A percentile compares a stretch with the other conserved stretches of the same genome.
Evolutionary conservation across 2,113 vertebrate genomes (phyloP).

Genomic region (Tragelaphus buxtoni): DNA sequence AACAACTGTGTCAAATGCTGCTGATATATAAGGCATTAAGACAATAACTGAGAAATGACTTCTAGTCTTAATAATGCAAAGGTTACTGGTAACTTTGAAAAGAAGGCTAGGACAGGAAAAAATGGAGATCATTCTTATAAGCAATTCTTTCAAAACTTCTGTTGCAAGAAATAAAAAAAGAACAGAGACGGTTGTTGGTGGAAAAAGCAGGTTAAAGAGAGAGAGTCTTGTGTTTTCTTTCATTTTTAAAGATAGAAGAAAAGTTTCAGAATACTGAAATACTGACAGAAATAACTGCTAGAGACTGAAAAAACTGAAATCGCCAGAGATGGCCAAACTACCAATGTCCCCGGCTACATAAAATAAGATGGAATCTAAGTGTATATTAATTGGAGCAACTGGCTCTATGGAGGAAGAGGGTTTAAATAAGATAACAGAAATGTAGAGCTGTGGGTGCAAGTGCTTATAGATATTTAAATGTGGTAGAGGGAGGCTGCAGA

Average conservation of each 20-base stretch:
- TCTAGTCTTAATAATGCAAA: not conserved
- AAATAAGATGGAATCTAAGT: not conserved
- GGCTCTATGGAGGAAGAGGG: not conserved
- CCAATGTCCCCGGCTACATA: not conserved
- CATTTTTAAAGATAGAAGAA: not conserved
- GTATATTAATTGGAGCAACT: not conserved
- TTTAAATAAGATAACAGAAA: not conserved
- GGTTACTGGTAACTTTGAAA: not conserved
- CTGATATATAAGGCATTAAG: not conserved
- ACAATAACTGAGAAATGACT: not conserved
- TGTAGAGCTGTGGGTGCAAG: not conserved
- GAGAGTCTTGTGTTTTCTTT: not conserved
- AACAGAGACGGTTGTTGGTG: not conserved
- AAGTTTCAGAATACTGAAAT: not conserved
- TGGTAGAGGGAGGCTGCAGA: not conserved
- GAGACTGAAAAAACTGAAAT: not conserved
- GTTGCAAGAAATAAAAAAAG: not conserved
- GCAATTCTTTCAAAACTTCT: not conserved
- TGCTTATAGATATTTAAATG: not conserved
- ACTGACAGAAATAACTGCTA: not conserved
- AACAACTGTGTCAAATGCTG: not conserved
- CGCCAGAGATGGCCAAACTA: not conserved
- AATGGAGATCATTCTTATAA: not conserved
- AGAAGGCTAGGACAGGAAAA: not conserved
- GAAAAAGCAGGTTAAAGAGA: not conserved